phyloP scores from a whole-genome alignment of 2,797 vertebrate genomes.

The Rhadinocentrus ornatus region DNA sequence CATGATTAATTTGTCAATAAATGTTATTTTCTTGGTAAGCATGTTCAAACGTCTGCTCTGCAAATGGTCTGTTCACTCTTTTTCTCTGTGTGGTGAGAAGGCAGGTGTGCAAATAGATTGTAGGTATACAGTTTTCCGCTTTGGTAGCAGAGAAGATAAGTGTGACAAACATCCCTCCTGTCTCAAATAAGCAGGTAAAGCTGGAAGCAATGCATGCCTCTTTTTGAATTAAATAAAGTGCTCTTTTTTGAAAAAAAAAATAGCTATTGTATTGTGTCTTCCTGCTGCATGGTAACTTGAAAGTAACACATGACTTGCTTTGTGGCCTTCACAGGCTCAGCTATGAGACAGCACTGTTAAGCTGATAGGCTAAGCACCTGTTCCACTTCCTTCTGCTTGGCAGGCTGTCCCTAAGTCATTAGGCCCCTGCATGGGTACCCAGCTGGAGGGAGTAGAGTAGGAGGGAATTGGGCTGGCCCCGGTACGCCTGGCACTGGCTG shows the following conservation, averaged over 20 bases:
- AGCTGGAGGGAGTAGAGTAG: constrained; percentile 49
- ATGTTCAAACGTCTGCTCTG: constrained; percentile 7
- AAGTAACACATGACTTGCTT: constrained; percentile 35
- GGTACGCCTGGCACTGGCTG: constrained; percentile 56
- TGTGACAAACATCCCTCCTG: background rate
- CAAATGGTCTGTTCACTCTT: constrained; percentile 8
- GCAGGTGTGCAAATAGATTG: constrained; percentile 14
- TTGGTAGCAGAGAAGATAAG: background rate
- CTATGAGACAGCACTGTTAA: constrained; percentile 39
- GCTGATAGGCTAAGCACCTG: constrained; percentile 55
- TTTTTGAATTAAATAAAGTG: background rate
- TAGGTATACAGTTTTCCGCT: background rate
- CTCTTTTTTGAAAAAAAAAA: background rate
- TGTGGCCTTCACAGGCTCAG: constrained; percentile 22
- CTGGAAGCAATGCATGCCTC: background rate
- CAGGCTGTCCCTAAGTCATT: constrained; percentile 75
- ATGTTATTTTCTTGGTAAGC: constrained; percentile 4
- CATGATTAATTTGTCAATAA: constrained; percentile 11
- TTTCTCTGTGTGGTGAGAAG: background rate
- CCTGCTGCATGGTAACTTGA: constrained; percentile 11
- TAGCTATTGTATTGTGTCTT: constrained; percentile 1
- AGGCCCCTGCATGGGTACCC: constrained; percentile 64
- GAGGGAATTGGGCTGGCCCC: constrained; percentile 50
- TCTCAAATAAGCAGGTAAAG: background rate
- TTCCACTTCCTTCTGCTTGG: constrained; percentile 71